Base-by-base conservation (phyloP, 2,797 vertebrate species). In the Halcyon chelicuti region DNA sequence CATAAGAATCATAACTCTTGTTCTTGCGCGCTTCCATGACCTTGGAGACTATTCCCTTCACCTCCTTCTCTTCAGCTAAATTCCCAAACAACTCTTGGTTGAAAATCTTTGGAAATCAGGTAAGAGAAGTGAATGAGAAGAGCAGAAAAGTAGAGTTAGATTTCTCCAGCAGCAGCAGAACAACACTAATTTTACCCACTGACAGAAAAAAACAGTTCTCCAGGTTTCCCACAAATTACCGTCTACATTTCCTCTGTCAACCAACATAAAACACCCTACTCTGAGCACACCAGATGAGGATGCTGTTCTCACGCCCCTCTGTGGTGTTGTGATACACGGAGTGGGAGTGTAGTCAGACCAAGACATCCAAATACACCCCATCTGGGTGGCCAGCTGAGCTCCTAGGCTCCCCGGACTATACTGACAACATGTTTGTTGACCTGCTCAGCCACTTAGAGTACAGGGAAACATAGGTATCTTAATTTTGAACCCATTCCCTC, bases 1-100 rank as follows among this genome's bases (percentile, higher is more conserved):
- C 99, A 3, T 99, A 99, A 4, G 99, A 99, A 94, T 99, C 99
- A 0, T 98, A 99, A 96, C 99, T 99, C 97, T 99, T 99, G 98
- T 98, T 99, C 98, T 99, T 99, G 47, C 99, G 98, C 0, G 99
- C 99, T 97, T 99, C 99, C 99, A 99, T 99, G 90, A 99, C 97
- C 97, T 99, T 99, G 81, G 99, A 99, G 68, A 99, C 98, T 18
- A 99, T 99, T 49, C 99, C 99, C 74, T 99, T 99, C 63, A 99
- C 99, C 65, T 99, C 99, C 89, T 99, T 99, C 96, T 99, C 99
- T 97, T 99, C 99, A 1, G 99, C 99, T 62, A 99, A 55, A 0
- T 98, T 93, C 7, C 99, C 99, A 52, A 99, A 99, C 79, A 99
- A 97, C 96, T 99, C 99, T 4, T 98, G 99, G 97, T 99, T 99